Conservation (phyloP, 2,113 vertebrate genomes). For the Pycnonotus jocosus region DNA sequence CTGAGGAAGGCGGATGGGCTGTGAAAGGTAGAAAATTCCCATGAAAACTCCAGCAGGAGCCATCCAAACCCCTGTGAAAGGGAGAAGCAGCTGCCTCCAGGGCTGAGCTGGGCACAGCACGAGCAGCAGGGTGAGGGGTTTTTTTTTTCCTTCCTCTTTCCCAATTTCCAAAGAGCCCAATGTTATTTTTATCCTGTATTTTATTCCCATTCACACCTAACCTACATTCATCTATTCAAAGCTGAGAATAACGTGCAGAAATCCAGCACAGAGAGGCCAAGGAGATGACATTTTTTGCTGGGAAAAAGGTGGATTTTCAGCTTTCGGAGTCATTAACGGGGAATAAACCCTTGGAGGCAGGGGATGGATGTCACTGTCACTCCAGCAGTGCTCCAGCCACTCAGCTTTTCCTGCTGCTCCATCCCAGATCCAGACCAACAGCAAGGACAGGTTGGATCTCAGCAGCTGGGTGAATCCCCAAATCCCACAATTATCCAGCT, state of each 20-base stretch:
- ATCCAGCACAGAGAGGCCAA: not conserved
- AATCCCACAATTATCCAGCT: not conserved
- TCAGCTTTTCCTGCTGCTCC: not conserved
- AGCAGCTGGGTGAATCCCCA: not conserved
- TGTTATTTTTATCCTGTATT: not conserved
- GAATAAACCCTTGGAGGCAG: not conserved
- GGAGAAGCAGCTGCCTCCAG: not conserved
- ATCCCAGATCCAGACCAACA: not conserved
- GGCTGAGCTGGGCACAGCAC: not conserved
- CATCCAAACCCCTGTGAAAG: not conserved
- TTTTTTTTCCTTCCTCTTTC: not conserved
- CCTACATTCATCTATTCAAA: not conserved
- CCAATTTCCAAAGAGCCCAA: not conserved
- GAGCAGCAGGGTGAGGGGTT: not conserved
- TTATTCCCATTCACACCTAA: not conserved
- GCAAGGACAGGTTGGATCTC: not conserved
- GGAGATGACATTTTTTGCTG: not conserved
- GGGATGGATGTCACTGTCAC: not conserved
- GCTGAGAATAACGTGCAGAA: not conserved
- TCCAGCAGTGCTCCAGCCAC: not conserved
- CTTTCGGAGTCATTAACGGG: not conserved
- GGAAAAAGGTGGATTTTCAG: not conserved
- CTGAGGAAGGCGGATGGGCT: fast-evolving
- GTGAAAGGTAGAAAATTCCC: not conserved
- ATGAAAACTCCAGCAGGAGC: not conserved